Conservation (phyloP, 2,797 vertebrate genomes). For the Triplophysa yarkandensis region DNA sequence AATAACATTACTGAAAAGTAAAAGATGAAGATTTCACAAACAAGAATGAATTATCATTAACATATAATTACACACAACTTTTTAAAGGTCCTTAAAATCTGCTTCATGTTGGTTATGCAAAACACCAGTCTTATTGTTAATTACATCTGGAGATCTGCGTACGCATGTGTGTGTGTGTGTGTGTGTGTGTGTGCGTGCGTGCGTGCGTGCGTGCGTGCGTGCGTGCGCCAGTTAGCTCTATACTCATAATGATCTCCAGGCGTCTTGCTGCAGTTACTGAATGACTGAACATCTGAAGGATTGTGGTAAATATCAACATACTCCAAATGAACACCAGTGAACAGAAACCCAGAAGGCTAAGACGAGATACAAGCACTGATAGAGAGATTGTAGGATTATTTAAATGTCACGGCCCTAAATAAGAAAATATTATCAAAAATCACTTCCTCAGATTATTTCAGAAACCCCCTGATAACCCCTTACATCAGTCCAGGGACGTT, state of each 20-base stretch:
- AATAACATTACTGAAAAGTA: no score
- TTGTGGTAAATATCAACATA: constrained; percentile 43
- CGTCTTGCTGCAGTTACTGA: constrained; percentile 12
- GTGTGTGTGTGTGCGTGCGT: background rate
- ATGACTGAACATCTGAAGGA: constrained; percentile 45
- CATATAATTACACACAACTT: no score
- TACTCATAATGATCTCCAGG: constrained; percentile 27
- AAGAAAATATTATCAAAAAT: no score
- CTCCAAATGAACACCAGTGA: constrained; percentile 31
- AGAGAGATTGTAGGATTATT: background rate
- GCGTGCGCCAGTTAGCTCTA: background rate
- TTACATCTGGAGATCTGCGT: no score
- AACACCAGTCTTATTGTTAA: no score
- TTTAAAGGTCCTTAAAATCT: no score
- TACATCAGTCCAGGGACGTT: background rate
- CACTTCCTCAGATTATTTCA: background rate
- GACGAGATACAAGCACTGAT: background rate
- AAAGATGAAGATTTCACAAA: background rate
- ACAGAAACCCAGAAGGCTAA: background rate
- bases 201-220: constrained; percentile 1
- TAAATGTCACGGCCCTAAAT: no score
- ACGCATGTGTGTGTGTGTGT: background rate
- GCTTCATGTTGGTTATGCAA: no score
- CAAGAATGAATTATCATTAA: background rate
- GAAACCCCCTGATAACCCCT: background rate